phyloP scores from a whole-genome alignment of 2,797 vertebrate species.

The Cyprinella venusta region DNA sequence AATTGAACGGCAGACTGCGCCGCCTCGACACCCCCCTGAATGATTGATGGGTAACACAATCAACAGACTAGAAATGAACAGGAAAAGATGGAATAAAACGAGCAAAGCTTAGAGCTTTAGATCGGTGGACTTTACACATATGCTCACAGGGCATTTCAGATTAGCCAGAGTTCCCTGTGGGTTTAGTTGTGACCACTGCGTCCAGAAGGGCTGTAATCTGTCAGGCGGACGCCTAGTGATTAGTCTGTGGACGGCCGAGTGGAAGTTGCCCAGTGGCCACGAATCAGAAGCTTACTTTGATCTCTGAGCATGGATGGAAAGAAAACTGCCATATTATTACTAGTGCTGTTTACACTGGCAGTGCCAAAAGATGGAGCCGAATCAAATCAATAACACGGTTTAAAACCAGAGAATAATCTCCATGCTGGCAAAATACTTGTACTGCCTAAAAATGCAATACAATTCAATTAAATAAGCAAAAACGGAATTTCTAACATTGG shows the following conservation, averaged over 20 bases:
- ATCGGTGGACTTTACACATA: conserved; percentile 61
- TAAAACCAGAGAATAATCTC: background rate
- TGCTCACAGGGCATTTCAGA: conserved; percentile 53
- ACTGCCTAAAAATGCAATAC: background rate
- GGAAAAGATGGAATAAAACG: conserved; percentile 25
- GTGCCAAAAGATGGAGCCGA: background rate
- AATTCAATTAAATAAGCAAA: background rate
- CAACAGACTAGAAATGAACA: conserved; percentile 60
- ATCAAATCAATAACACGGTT: conserved; percentile 6
- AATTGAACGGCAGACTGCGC: conserved; percentile 30
- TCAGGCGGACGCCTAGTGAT: conserved; percentile 39
- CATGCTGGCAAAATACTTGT: background rate
- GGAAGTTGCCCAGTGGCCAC: conserved; percentile 23
- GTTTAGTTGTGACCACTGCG: conserved; percentile 44
- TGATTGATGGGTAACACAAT: conserved; percentile 67
- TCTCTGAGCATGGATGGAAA: conserved; percentile 17
- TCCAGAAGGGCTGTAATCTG: conserved; percentile 61
- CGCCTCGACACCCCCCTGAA: conserved; percentile 38
- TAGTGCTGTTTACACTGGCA: conserved; percentile 4
- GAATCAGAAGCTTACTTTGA: conserved; percentile 46
- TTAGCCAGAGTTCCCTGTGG: conserved; percentile 58
- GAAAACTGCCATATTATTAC: conserved; percentile 9
- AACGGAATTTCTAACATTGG: background rate
- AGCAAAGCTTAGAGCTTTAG: conserved; percentile 51
- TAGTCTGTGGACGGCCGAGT: conserved; percentile 27